phyloP scores from a whole-genome alignment of 2,797 vertebrate genomes.

The Prunella strophiata region DNA sequence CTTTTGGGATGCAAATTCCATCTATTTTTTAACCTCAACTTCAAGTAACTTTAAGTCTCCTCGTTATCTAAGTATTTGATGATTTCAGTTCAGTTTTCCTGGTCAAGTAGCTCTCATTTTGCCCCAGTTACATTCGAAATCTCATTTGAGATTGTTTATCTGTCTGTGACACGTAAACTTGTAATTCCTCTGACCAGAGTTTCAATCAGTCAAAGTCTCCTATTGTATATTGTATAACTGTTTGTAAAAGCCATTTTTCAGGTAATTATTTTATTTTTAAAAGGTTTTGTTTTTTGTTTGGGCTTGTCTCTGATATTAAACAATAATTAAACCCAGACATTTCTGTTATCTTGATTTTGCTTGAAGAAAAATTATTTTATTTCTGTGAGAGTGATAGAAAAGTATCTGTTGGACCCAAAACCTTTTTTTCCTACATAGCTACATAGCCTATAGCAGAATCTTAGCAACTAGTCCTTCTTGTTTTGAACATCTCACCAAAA shows the following conservation, averaged over 20 bases:
- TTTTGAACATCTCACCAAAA: neutral
- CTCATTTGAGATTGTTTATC: neutral
- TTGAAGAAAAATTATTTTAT: neutral
- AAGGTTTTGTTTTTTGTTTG: neutral
- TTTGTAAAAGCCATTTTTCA: neutral
- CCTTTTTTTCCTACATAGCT: neutral
- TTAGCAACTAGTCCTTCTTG: neutral
- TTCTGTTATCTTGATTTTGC: neutral
- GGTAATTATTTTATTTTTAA: neutral
- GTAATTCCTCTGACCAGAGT: neutral
- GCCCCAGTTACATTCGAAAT: neutral
- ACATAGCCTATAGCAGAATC: neutral
- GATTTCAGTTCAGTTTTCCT: neutral
- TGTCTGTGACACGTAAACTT: rapidly evolving
- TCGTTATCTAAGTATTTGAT: neutral
- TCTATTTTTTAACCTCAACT: neutral
- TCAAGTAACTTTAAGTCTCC: neutral
- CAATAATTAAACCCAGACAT: neutral
- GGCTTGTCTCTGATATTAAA: neutral
- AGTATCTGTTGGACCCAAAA: neutral
- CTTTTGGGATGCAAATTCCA: neutral
- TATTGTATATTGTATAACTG: neutral
- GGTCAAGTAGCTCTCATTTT: neutral
- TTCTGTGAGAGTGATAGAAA: neutral
- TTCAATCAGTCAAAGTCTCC: neutral